Evolutionary conservation across 92 coral and sea anemone genomes (phyloP).

Genomic region (Zoanthus sansibaricus): DNA sequence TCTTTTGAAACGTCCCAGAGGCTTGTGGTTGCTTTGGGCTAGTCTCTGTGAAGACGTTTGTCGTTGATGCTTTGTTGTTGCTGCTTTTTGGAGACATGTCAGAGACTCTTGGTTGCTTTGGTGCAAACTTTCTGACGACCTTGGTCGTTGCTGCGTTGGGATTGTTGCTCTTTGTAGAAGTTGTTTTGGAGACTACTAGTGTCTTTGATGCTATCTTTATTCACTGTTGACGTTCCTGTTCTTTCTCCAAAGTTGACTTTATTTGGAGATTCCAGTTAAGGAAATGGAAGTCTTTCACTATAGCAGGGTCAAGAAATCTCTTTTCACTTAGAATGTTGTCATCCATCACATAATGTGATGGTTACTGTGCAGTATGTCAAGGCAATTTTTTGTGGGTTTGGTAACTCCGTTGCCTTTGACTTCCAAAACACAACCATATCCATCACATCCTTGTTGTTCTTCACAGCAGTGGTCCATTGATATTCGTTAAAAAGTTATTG

Average conservation of each 20-base stretch:
- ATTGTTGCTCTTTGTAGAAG: not conserved
- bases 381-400: too few relatives aligned
- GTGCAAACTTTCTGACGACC: not conserved
- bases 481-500: too few relatives aligned
- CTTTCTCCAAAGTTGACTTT: slow-evolving; percentile 39
- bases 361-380: slow-evolving; percentile 6
- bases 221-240: slow-evolving; percentile 12
- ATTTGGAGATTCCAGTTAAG: slow-evolving; percentile 35
- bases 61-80: not conserved
- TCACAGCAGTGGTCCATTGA: too few relatives aligned
- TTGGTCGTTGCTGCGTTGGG: not conserved
- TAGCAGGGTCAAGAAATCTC: slow-evolving; percentile 7
- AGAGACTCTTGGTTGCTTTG: slow-evolving; percentile 1
- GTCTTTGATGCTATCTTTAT: slow-evolving; percentile 16
- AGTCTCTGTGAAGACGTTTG: not conserved
- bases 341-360: not conserved
- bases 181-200: slow-evolving; percentile 5
- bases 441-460: too few relatives aligned
- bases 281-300: not conserved
- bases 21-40: not conserved
- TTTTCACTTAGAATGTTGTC: not conserved
- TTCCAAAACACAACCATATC: too few relatives aligned
- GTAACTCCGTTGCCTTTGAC: too few relatives aligned
- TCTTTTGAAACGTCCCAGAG: not conserved
- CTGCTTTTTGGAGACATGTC: not conserved